phyloP scores from a whole-genome alignment of 2,113 vertebrate species.

The Spizaetus ornatus region DNA sequence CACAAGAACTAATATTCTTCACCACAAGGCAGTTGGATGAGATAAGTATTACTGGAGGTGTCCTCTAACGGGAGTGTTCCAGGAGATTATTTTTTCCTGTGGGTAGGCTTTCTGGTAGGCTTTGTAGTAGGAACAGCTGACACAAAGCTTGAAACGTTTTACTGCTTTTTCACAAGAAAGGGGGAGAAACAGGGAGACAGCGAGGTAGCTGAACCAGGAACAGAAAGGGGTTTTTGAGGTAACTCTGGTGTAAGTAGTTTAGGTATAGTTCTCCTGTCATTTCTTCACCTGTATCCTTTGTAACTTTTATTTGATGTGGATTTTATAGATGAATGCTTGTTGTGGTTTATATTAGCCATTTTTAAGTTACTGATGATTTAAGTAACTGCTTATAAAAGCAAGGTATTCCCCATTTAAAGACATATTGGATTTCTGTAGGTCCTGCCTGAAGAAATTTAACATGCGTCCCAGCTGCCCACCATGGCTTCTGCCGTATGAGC shows the following conservation, averaged over 20 bases:
- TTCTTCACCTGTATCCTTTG: neutral
- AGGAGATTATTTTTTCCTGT: neutral
- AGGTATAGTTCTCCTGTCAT: neutral
- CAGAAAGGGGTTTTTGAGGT: neutral
- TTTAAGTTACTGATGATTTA: neutral
- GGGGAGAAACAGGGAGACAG: neutral
- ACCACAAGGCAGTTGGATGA: neutral
- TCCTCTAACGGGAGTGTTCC: neutral
- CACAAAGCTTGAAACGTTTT: neutral
- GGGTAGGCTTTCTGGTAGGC: neutral
- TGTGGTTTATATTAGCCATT: neutral
- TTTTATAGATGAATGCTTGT: neutral
- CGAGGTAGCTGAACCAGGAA: neutral
- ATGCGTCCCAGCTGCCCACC: fast-evolving
- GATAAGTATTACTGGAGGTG: neutral
- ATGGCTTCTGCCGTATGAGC: fast-evolving
- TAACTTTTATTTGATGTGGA: neutral
- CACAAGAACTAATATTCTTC: neutral
- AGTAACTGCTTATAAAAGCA: neutral
- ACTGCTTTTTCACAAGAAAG: neutral
- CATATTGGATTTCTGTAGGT: neutral
- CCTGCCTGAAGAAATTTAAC: neutral
- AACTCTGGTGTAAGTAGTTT: neutral
- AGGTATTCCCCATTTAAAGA: neutral
- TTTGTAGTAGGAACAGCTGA: neutral